These are phyloP conservation scores for Lytechinus variegatus DNA, from an alignment of 35 echinoderm and acorn worm genomes.

Conservation along the genomic window DNA sequence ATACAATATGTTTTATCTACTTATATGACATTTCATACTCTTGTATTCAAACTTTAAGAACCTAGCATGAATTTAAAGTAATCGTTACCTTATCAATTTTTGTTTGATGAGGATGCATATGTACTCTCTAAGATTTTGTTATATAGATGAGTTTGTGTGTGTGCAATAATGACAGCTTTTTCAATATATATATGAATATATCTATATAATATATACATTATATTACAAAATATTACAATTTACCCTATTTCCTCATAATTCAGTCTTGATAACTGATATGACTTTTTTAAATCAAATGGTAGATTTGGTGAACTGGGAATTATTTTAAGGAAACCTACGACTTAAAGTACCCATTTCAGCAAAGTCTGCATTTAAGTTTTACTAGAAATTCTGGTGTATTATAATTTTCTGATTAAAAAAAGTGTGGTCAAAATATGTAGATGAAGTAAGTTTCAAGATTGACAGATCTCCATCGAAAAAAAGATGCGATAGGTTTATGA, in stretches of 20 bases:
- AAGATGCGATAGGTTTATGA: not conserved
- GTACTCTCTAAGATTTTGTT: slow-evolving; percentile 43
- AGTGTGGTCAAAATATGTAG: slow-evolving; percentile 1
- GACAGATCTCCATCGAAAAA: not conserved
- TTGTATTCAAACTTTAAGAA: slow-evolving; percentile 35
- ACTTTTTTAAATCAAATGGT: not conserved
- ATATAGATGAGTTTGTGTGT: slow-evolving; percentile 44
- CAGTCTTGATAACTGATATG: slow-evolving; percentile 11
- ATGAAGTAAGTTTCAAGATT: not conserved
- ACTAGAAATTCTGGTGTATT: not conserved
- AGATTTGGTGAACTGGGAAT: slow-evolving; percentile 18
- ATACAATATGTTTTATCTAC: slow-evolving; percentile 30
- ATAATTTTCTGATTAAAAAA: not conserved
- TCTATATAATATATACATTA: slow-evolving; percentile 47
- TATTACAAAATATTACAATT: slow-evolving; percentile 30
- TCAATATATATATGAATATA: slow-evolving; percentile 35
- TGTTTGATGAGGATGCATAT: slow-evolving; percentile 36
- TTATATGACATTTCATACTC: slow-evolving; percentile 32
- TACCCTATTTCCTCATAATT: not conserved
- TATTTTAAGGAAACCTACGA: not conserved
- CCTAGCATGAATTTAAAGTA: slow-evolving; percentile 11
- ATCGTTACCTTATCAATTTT: slow-evolving; percentile 28
- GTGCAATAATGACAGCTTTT: slow-evolving; percentile 47
- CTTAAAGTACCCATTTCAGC: not conserved
- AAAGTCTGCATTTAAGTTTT: not conserved